Evolutionary conservation across 2,113 vertebrate species (phyloP), one percentile per base, ranked within the genome.

Genomic region (Reinhardtius hippoglossoides): DNA sequence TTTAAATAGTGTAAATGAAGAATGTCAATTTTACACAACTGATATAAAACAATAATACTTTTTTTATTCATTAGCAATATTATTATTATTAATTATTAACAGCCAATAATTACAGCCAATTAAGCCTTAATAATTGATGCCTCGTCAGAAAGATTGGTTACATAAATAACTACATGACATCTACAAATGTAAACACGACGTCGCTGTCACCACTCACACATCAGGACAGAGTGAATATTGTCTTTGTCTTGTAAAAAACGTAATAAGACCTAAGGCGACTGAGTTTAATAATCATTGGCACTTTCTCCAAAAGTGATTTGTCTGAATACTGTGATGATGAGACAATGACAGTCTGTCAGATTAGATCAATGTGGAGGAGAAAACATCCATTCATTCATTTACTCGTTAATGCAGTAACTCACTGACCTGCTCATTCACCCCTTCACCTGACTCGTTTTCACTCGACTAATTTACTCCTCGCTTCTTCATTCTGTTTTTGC

Each of bases 231-330:
- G 48, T 20, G 35, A 37, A 37, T 9, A 37, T 20, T 20, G 27
- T 27, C 59, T 63, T 68, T 42, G 37, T 67, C 61, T 24, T 35
- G 55, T 69, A 73, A 35, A 44, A 61, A 55, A 76, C 27, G 24
- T 44, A 78, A 76, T 44, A 78, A 76, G 20, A 21, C 63, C 60
- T 67, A 80, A 88, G 87, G 83, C 31, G 31, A 31, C 31, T 72
- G 80, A 84, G 87, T 76, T 65, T 57, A 78, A 56, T 21, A 27
- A 66, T 72, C 52, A 79, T 87, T 82, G 76, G 87, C 79, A 87
- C 79, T 76, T 84, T 54, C 5, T 50, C 48, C 14, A 50, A 21
- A 54, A 57, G 24, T 16, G 7, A 1, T 44, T 54, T 10, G 7
- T 44, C 20, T 10, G n/a, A 54, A 54, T 10, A 54, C 56, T 46